Conservation (phyloP, 1,140 invertebrate species). For the Drosophila subpulchrella region DNA sequence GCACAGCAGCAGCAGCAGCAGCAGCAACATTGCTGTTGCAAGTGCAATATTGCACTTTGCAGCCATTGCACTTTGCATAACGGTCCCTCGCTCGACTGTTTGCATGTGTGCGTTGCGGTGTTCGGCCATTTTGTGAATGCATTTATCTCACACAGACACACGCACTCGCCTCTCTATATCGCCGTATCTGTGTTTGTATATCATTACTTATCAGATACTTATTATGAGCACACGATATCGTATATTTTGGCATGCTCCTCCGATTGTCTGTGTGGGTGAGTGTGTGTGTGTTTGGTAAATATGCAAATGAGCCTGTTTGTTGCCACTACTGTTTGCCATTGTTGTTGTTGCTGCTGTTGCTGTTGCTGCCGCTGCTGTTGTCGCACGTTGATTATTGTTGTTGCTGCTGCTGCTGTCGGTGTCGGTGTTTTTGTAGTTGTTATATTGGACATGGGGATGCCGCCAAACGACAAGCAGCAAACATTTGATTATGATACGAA, state of each 20-base stretch:
- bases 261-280: conserved; percentile 21
- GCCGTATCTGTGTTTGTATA: conserved; percentile 76
- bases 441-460: conserved; percentile 63
- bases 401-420: conserved; percentile 8
- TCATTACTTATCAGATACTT: conserved; percentile 83
- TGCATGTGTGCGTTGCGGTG: conserved; percentile 65
- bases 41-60: conserved; percentile 46
- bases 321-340: conserved; percentile 81
- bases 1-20: conserved; percentile 31
- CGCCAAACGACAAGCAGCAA: conserved; percentile 78
- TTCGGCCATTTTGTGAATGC: conserved; percentile 78
- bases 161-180: conserved; percentile 24
- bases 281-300: conserved; percentile 76
- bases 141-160: conserved; percentile 53
- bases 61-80: conserved; percentile 82
- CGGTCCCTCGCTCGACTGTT: conserved; percentile 48
- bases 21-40: conserved; percentile 24
- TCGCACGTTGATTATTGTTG: conserved; percentile 73
- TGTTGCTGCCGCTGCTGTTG: conserved; percentile 48
- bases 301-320: conserved; percentile 83
- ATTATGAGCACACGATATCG: conserved; percentile 82
- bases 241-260: conserved; percentile 76
- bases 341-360: conserved; percentile 56
- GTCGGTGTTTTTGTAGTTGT: conserved; percentile 80
- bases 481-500: conserved; percentile 83